Evolutionary conservation across 2,888 invertebrate species (phyloP).

Genomic region (Furcula furcula): DNA sequence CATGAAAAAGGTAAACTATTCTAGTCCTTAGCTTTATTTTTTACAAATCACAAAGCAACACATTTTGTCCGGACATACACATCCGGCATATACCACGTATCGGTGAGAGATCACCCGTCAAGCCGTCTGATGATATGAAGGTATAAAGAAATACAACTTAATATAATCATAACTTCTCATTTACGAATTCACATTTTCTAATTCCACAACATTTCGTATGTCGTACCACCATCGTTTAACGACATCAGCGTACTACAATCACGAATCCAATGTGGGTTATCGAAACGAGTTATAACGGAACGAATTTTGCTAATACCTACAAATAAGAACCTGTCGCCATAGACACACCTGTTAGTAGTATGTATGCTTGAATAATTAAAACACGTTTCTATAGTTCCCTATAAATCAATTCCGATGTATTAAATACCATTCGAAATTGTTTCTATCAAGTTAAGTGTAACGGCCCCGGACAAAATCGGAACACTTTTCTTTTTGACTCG

Average conservation of each 20-base stretch:
- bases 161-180: no score
- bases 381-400: slow-evolving; percentile 48
- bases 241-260: slow-evolving; percentile 14
- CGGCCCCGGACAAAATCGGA: slow-evolving; percentile 11
- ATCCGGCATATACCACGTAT: no score
- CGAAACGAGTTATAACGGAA: slow-evolving; percentile 65
- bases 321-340: slow-evolving; percentile 58
- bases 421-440: slow-evolving; percentile 36
- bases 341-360: slow-evolving; percentile 59
- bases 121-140: no score
- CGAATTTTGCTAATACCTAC: slow-evolving; percentile 67
- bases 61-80: no score
- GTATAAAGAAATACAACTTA: no score
- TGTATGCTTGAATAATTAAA: slow-evolving; percentile 64
- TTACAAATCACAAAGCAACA: no score
- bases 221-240: slow-evolving; percentile 2
- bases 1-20: no score
- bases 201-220: no score
- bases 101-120: no score
- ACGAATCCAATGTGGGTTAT: slow-evolving; percentile 56
- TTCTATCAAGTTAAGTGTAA: slow-evolving; percentile 32
- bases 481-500: slow-evolving; percentile 20
- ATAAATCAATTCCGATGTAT: slow-evolving; percentile 46
- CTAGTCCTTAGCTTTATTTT: no score
- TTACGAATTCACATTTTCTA: no score